Base-by-base conservation (phyloP, 2,797 vertebrate species). In the Agapornis canus region DNA sequence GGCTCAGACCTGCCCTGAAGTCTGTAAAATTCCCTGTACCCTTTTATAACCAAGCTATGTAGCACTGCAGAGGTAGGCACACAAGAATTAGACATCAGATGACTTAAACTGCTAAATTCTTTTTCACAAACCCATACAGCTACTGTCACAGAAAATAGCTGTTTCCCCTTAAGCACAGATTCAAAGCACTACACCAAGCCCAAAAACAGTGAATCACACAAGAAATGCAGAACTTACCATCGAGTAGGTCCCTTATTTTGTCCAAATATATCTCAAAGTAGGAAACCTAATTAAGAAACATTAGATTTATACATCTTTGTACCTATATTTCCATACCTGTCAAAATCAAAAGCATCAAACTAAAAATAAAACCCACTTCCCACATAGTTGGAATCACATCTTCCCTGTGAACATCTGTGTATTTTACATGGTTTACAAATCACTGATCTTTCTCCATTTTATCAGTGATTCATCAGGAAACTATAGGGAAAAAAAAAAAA, bases 241-340 rank as follows among this genome's bases (percentile, higher is more conserved):
- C 99, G 5, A 99, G 97, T 3, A 99, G 96, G 96, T 99, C 99
- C 97, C 99, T 97, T 95, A 99, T 99, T 98, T 99, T 99, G 97
- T 99, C 99, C 98, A 99, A 91, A 96, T 99, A 99, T 89, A 99
- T 99, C 97, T 99, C 99, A 97, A 99, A 99, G 97, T 99, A 99
- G 93, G 99, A 99, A 71, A 99, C 99, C 99, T 99, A 60, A 90
- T 89, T 76, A 87, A 97, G 97, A 5, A 97, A 88, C 17, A 77
- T 68, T 13, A 87, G 25, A 77, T 51, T 78, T 18, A 29, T 39
- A 90, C 81, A 9, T 29, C 35, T 37, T 54, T 40, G n/a, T 5
- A 47, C 31, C 27, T 59, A 3, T 31, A 69, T 21, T 59, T 61
- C 59, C 45, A 31, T 15, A 60, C 12, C 70, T 89, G 51, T 73